Evolutionary conservation across 2,888 invertebrate genomes (phyloP).

Genomic region (Eupithecia subfuscata): DNA sequence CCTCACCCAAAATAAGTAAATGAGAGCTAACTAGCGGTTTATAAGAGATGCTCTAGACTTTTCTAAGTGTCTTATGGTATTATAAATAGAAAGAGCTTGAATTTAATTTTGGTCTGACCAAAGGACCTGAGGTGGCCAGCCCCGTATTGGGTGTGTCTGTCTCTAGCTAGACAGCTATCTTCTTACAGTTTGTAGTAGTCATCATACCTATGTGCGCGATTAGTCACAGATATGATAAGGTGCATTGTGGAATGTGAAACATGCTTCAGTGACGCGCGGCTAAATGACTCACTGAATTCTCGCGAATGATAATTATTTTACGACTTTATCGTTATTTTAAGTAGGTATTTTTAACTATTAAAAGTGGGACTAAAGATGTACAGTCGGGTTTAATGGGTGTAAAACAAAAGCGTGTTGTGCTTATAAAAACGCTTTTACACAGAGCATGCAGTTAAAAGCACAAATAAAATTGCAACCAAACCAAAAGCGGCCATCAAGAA

Average conservation of each 20-base stretch:
- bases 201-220: not conserved
- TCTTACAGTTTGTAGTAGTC: not conserved
- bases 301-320: not conserved
- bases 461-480: not conserved
- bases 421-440: not conserved
- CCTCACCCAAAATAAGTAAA: not conserved
- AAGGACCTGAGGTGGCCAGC: not conserved
- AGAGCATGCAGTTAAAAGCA: not conserved
- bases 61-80: not conserved
- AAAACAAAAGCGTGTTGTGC: not conserved
- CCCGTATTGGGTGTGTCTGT: not conserved
- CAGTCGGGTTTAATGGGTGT: not conserved
- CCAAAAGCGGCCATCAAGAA: conserved; percentile 3
- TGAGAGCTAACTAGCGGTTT: not conserved
- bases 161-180: not conserved
- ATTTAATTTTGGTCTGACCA: not conserved
- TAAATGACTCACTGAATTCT: not conserved
- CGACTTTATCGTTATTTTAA: not conserved
- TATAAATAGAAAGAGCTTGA: not conserved
- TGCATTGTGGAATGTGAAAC: not conserved
- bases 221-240: not conserved
- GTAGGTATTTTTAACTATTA: not conserved
- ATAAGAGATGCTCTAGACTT: not conserved
- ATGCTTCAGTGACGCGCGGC: not conserved
- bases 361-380: not conserved